Evolutionary conservation across 2,888 invertebrate species (phyloP).

Genomic region (Sepioteuthis lessoniana): DNA sequence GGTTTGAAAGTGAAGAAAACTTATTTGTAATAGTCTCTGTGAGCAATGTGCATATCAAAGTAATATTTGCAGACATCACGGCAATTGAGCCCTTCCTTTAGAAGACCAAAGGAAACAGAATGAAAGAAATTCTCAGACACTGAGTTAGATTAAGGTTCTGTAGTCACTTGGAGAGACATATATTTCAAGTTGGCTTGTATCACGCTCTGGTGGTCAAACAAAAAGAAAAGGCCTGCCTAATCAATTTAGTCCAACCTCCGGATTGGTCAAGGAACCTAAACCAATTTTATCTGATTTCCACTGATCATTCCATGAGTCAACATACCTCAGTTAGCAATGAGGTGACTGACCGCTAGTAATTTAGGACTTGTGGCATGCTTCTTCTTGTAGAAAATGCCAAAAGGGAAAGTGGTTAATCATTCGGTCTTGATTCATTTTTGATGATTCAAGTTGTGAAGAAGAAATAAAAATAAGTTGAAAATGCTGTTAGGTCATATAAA

Average conservation of each 20-base stretch:
- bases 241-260: slow-evolving; percentile 17
- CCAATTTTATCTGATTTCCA: slow-evolving; percentile 23
- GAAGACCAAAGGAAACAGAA: not conserved
- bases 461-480: not conserved
- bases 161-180: not conserved
- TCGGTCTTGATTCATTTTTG: not conserved
- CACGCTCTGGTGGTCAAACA: not conserved
- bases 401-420: not conserved
- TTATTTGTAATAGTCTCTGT: not conserved
- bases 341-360: not conserved
- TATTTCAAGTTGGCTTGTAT: slow-evolving; percentile 33
- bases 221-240: not conserved
- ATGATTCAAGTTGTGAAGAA: not conserved
- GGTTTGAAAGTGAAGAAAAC: not conserved
- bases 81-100: slow-evolving; percentile 33
- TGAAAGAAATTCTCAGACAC: not conserved
- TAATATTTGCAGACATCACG: not conserved
- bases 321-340: not conserved
- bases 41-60: not conserved
- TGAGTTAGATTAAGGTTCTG: slow-evolving; percentile 4
- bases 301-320: not conserved
- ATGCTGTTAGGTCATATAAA: not conserved
- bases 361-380: not conserved
- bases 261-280: not conserved
- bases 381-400: not conserved